Evolutionary conservation across 2,113 vertebrate species (phyloP).

Genomic region (Delphinus delphis): DNA sequence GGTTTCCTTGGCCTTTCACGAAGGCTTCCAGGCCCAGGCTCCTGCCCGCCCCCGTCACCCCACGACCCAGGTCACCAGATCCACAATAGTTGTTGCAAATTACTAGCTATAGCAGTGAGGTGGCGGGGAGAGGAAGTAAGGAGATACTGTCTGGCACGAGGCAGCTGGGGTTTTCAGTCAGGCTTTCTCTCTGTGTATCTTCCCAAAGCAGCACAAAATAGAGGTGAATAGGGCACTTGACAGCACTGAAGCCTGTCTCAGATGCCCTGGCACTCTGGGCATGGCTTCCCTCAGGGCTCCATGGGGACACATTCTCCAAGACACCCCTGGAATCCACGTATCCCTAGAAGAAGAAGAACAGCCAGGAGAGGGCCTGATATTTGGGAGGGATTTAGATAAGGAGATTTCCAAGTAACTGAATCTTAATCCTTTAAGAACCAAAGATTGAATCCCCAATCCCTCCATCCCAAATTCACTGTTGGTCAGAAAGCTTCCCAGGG

Average conservation of each 20-base stretch:
- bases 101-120: background rate
- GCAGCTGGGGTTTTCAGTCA: background rate
- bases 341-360: background rate
- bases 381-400: background rate
- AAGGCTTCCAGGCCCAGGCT: background rate
- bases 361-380: background rate
- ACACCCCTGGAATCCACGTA: background rate
- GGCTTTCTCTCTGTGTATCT: background rate
- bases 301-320: background rate
- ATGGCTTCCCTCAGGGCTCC: background rate
- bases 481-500: background rate
- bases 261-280: background rate
- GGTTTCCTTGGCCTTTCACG: background rate
- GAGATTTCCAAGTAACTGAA: background rate
- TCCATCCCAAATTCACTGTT: background rate
- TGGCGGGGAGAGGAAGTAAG: constrained; percentile 56
- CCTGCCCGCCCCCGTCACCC: background rate
- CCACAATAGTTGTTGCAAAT: background rate
- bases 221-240: background rate
- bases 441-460: background rate
- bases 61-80: background rate
- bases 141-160: constrained; percentile 41
- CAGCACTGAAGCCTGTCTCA: no score
- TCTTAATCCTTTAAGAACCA: background rate
- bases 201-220: background rate